A percentile compares a stretch with the other conserved stretches of the same genome.
phyloP scores from a whole-genome alignment of 2,888 invertebrate genomes.

The Zelleria hepariella region DNA sequence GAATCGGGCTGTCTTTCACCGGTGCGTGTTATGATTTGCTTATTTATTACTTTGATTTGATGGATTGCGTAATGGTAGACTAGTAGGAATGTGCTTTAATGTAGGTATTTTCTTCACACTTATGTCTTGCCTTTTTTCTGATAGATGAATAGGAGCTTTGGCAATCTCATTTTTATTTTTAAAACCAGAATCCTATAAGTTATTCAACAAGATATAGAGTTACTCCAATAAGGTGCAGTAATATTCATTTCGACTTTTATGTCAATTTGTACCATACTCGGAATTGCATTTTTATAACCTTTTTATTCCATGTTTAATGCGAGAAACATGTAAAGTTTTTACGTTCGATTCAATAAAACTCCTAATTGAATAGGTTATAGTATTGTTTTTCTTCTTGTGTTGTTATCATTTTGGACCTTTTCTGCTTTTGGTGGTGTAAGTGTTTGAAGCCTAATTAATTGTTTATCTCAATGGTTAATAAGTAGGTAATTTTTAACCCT shows the following conservation, averaged over 20 bases:
- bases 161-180: too few relatives aligned
- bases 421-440: neutral
- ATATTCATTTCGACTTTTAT: too few relatives aligned
- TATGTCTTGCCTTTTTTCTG: too few relatives aligned
- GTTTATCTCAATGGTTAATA: conserved; percentile 12
- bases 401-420: too few relatives aligned
- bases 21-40: conserved; percentile 29
- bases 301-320: neutral
- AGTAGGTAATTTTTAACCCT: too few relatives aligned
- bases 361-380: conserved; percentile 20
- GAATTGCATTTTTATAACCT: too few relatives aligned
- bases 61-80: neutral
- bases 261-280: neutral
- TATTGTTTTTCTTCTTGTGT: too few relatives aligned
- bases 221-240: neutral
- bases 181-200: neutral
- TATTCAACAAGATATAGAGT: neutral
- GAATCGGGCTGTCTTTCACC: too few relatives aligned
- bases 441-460: conserved; percentile 12
- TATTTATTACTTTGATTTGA: conserved; percentile 18
- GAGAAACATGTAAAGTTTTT: neutral
- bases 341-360: conserved; percentile 26
- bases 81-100: too few relatives aligned
- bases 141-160: too few relatives aligned
- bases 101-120: too few relatives aligned